Percentiles rank a stretch among this genome's conserved stretches.
Evolutionary conservation across 2,113 vertebrate species (phyloP).

Genomic region (Empidonax alnorum): DNA sequence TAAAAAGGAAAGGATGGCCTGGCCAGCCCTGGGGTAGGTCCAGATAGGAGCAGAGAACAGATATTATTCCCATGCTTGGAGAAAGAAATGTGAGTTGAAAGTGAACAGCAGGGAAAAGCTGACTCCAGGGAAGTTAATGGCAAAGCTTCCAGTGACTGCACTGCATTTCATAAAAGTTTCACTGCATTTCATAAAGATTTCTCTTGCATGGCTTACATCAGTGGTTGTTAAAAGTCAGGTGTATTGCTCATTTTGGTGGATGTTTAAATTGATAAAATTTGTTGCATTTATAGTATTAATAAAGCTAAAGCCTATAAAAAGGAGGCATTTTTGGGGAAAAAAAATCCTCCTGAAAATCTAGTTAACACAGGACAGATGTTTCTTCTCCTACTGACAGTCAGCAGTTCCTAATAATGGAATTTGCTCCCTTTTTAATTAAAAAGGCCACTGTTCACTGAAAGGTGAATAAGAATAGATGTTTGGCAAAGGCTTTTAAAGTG

Average conservation of each 20-base stretch:
- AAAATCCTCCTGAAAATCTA: neutral
- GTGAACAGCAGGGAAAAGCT: neutral
- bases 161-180: neutral
- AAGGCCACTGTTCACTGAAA: neutral
- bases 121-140: neutral
- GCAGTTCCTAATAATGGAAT: constrained; percentile 29
- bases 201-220: neutral
- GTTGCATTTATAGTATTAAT: constrained; percentile 22
- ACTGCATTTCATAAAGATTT: neutral
- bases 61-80: neutral
- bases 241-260: neutral
- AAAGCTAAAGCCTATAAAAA: constrained; percentile 21
- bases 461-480: constrained; percentile 27
- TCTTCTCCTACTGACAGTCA: constrained; percentile 48
- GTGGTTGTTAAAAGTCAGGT: neutral
- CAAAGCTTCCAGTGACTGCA: neutral
- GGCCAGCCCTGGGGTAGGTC: neutral
- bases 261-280: neutral
- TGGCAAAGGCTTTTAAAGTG: constrained; percentile 22
- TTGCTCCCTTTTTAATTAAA: constrained; percentile 55
- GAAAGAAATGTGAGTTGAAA: neutral
- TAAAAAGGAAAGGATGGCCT: neutral
- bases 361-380: constrained; percentile 50
- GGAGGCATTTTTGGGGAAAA: neutral
- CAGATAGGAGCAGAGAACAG: neutral